These are phyloP conservation scores for Ochropacha duplaris DNA, from an alignment of 2,888 invertebrate genomes.

Conservation along the genomic window DNA sequence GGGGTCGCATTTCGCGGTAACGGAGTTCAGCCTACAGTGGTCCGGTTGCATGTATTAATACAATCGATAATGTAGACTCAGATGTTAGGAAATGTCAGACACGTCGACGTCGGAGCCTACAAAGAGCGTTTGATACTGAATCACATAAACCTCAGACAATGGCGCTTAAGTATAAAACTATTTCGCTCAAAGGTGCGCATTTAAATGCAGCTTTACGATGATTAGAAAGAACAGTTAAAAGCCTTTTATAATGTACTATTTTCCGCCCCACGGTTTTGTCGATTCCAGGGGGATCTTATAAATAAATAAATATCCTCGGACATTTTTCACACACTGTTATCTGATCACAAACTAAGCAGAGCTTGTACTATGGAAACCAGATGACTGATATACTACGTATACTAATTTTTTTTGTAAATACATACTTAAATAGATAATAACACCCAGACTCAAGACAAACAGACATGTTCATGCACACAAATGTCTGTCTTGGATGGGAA, in stretches of 20 bases:
- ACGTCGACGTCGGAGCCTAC: conserved; percentile 56
- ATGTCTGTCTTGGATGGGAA: too few relatives aligned
- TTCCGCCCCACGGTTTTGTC: not conserved
- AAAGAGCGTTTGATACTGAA: conserved; percentile 48
- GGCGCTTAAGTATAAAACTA: conserved; percentile 3
- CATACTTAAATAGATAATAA: too few relatives aligned
- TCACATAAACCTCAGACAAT: conserved; percentile 37
- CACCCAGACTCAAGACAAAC: too few relatives aligned
- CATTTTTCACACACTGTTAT: too few relatives aligned
- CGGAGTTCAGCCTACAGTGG: conserved; percentile 46
- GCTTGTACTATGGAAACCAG: too few relatives aligned
- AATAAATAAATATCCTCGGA: too few relatives aligned
- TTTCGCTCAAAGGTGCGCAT: not conserved
- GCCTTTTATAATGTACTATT: not conserved
- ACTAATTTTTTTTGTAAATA: too few relatives aligned
- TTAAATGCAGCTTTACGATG: not conserved
- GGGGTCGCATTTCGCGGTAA: conserved; percentile 47
- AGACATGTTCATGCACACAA: too few relatives aligned
- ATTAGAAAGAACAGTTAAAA: not conserved
- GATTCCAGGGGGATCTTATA: too few relatives aligned
- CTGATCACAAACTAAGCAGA: too few relatives aligned
- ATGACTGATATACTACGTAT: too few relatives aligned
- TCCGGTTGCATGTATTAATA: conserved; percentile 58
- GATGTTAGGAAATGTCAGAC: conserved; percentile 77
- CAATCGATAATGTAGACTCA: conserved; percentile 79